These are phyloP conservation scores for Thymelicus acteon DNA, from an alignment of 2,888 invertebrate species.

Conservation along the genomic window DNA sequence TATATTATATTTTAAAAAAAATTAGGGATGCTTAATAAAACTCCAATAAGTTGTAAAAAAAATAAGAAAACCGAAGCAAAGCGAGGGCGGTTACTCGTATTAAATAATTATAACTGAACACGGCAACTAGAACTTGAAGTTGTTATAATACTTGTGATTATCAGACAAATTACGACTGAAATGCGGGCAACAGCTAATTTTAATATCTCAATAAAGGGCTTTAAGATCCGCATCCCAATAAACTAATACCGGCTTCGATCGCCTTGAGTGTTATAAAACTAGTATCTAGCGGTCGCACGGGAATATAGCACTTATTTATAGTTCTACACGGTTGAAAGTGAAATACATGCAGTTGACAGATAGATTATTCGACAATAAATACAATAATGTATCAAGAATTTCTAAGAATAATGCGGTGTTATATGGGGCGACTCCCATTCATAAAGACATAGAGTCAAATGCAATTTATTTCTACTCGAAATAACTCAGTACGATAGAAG, in stretches of 20 bases:
- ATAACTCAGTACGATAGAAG: too few species aligned
- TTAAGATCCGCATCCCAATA: constrained; percentile 51
- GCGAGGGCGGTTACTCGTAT: too few species aligned
- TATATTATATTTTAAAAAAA: too few species aligned
- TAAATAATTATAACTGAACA: constrained; percentile 2
- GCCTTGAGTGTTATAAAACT: constrained; percentile 34
- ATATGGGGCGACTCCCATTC: constrained; percentile 1
- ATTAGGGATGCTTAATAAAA: too few species aligned
- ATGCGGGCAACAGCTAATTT: constrained; percentile 39
- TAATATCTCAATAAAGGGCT: constrained; percentile 48
- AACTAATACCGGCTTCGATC: constrained; percentile 48
- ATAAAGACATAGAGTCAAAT: too few species aligned
- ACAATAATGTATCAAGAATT: constrained; percentile 33
- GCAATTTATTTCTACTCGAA: too few species aligned
- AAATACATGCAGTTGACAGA: background rate
- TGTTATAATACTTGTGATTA: constrained; percentile 30
- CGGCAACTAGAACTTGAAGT: constrained; percentile 8
- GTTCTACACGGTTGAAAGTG: constrained; percentile 6
- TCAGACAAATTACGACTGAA: constrained; percentile 36
- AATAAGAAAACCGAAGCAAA: too few species aligned
- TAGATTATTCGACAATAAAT: constrained; percentile 35
- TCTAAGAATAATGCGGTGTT: constrained; percentile 32
- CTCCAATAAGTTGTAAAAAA: too few species aligned
- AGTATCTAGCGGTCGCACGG: background rate
- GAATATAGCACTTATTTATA: constrained; percentile 12